Conservation (phyloP, 2,888 invertebrate genomes). For the Polia nebulosa region DNA sequence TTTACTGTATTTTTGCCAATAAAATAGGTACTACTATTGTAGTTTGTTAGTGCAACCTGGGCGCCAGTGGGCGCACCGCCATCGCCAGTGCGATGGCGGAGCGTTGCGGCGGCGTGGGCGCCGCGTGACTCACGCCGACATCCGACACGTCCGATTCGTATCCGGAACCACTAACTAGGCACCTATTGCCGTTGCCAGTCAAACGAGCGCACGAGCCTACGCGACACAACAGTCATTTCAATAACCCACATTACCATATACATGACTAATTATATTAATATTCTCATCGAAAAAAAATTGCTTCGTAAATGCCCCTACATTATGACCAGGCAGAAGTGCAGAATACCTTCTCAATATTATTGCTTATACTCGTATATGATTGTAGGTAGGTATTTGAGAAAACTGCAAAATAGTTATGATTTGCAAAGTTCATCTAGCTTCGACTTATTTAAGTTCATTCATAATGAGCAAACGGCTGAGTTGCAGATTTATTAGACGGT, state of each 20-base stretch:
- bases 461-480: conserved; percentile 39
- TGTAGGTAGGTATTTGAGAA: too few relatives aligned
- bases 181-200: conserved; percentile 82
- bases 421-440: not conserved
- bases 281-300: conserved; percentile 12
- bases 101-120: conserved; percentile 75
- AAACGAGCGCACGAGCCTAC: conserved; percentile 82
- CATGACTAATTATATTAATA: conserved; percentile 59
- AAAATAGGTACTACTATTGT: conserved; percentile 38
- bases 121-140: conserved; percentile 90
- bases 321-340: not conserved
- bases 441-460: conserved; percentile 14
- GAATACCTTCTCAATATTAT: not conserved
- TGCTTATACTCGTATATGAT: too few relatives aligned
- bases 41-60: conserved; percentile 56
- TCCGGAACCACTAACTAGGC: conserved; percentile 90
- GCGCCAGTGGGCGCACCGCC: conserved; percentile 69
- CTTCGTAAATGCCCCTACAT: not conserved
- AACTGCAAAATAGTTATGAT: not conserved
- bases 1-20: conserved; percentile 7
- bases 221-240: conserved; percentile 81
- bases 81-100: conserved; percentile 64
- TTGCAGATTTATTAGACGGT: conserved; percentile 76
- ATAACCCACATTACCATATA: conserved; percentile 74
- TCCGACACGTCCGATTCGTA: conserved; percentile 91